These are phyloP conservation scores for Corythornis leucogaster DNA, from an alignment of 2,797 vertebrate genomes.

Conservation along the genomic window DNA sequence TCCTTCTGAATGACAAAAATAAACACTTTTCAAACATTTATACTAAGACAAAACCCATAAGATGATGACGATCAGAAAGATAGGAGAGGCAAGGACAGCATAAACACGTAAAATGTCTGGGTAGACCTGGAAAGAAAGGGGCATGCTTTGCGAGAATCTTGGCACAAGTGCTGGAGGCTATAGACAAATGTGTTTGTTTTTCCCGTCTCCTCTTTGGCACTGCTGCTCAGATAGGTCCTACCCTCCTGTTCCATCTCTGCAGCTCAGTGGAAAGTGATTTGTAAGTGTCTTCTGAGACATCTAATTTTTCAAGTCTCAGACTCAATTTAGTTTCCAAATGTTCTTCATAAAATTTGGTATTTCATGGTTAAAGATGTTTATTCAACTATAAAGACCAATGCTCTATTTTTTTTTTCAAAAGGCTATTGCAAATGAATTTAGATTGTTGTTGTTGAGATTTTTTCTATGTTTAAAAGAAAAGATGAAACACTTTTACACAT, in stretches of 20 bases:
- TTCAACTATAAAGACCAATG: not conserved
- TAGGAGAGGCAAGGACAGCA: not conserved
- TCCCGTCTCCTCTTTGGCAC: not conserved
- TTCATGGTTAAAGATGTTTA: not conserved
- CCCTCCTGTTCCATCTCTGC: not conserved
- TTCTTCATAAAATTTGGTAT: not conserved
- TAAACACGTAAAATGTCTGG: not conserved
- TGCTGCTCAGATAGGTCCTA: not conserved
- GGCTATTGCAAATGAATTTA: not conserved
- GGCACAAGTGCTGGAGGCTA: not conserved
- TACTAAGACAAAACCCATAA: not conserved
- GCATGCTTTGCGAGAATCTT: not conserved
- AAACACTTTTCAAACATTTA: not conserved
- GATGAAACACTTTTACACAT: not conserved
- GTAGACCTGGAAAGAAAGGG: not conserved
- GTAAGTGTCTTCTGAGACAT: not conserved
- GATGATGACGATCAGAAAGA: not conserved
- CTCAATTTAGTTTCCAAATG: not conserved
- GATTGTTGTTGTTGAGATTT: not conserved
- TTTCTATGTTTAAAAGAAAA: not conserved
- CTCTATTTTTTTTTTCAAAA: not conserved
- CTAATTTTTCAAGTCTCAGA: not conserved
- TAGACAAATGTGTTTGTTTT: not conserved
- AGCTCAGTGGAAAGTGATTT: not conserved
- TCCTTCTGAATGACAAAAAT: not conserved